Evolutionary conservation across 2,113 vertebrate species (phyloP).

Genomic region (Ibidorhyncha struthersii): DNA sequence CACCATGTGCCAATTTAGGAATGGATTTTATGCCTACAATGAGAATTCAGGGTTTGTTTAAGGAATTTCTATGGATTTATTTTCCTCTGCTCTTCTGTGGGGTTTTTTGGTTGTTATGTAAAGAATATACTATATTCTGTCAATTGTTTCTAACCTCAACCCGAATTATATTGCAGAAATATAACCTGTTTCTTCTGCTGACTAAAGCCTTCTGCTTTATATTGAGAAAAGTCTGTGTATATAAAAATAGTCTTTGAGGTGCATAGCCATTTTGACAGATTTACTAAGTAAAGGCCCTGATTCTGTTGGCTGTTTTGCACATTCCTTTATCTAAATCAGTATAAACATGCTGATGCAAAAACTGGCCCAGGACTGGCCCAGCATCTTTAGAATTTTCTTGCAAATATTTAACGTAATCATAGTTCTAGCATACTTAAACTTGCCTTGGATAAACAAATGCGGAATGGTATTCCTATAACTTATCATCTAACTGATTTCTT

Average conservation of each 20-base stretch:
- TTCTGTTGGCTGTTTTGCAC: not conserved
- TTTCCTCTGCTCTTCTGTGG: not conserved
- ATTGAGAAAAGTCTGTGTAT: not conserved
- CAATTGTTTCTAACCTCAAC: not conserved
- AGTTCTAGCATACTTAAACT: not conserved
- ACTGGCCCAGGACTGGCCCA: not conserved
- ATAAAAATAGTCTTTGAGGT: not conserved
- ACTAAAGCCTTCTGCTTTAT: not conserved
- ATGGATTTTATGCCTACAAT: not conserved
- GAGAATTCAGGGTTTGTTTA: not conserved
- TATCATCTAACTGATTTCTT: not conserved
- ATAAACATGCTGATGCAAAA: not conserved
- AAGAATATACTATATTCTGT: not conserved
- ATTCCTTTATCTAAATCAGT: not conserved
- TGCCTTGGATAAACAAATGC: not conserved
- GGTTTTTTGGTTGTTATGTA: rapidly evolving
- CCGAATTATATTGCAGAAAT: not conserved
- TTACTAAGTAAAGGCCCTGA: not conserved
- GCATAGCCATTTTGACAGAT: not conserved
- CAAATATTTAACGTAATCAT: not conserved
- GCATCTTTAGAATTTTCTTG: not conserved
- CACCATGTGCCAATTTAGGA: not conserved
- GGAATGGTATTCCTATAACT: not conserved
- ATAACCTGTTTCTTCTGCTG: not conserved
- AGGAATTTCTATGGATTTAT: not conserved